A percentile compares a stretch with the other conserved stretches of the same genome.
phyloP scores from a whole-genome alignment of 2,888 invertebrate species.

The Microplitis deprimator region DNA sequence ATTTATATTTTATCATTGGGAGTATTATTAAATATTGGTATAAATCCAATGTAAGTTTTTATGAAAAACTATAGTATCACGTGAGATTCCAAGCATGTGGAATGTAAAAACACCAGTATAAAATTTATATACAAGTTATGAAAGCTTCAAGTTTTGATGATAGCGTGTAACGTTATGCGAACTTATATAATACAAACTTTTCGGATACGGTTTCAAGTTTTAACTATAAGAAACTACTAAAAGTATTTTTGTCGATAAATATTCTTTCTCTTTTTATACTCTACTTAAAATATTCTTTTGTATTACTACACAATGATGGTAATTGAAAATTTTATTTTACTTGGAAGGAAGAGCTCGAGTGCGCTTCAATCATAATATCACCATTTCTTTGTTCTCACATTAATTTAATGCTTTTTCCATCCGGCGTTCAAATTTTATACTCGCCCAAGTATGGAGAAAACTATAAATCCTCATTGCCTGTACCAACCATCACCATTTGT shows the following conservation, averaged over 20 bases:
- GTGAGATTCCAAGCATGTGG: neutral
- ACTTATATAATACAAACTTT: neutral
- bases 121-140: neutral
- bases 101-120: neutral
- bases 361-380: neutral
- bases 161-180: neutral
- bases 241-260: neutral
- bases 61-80: no score
- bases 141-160: neutral
- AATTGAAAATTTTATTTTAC: neutral
- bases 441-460: neutral
- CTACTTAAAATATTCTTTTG: neutral
- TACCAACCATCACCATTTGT: slow-evolving; percentile 1
- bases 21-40: no score
- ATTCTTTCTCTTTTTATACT: neutral
- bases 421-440: neutral
- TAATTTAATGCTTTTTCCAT: neutral
- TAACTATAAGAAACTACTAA: neutral
- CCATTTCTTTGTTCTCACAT: neutral
- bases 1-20: no score
- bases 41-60: no score
- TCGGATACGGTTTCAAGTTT: neutral
- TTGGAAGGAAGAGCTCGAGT: neutral
- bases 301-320: neutral
- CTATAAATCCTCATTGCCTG: neutral